Evolutionary conservation across 2,888 invertebrate genomes (phyloP).

Genomic region (Thysanoteuthis rhombus): DNA sequence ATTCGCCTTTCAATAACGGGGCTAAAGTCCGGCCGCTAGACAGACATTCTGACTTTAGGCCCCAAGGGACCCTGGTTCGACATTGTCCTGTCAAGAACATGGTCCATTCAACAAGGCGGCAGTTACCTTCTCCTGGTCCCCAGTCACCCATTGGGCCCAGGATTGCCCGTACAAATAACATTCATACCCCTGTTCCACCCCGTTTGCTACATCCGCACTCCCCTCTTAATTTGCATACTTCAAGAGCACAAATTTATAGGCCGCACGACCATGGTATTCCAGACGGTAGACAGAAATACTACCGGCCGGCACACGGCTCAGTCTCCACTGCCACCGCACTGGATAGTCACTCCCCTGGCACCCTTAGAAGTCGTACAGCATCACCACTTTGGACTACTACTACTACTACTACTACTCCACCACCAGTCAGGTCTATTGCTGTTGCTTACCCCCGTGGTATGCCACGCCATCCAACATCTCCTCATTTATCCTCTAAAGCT

Average conservation of each 20-base stretch:
- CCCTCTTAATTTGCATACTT: slow-evolving; percentile 29
- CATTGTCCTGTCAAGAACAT: slow-evolving; percentile 18
- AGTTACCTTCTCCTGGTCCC: slow-evolving; percentile 28
- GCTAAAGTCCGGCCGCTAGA: neutral
- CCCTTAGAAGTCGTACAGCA: slow-evolving; percentile 26
- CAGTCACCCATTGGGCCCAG: slow-evolving; percentile 21
- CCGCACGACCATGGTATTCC: neutral
- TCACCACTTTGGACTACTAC: slow-evolving; percentile 24
- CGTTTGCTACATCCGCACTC: slow-evolving; percentile 28
- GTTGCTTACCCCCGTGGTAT: neutral
- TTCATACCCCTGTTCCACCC: slow-evolving; percentile 29
- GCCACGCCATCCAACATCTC: neutral
- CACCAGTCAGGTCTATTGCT: slow-evolving; percentile 25
- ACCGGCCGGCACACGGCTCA: neutral
- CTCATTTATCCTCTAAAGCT: neutral
- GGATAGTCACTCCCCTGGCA: slow-evolving; percentile 26
- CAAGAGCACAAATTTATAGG: slow-evolving; percentile 30
- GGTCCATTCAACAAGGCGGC: slow-evolving; percentile 17
- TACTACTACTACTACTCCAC: slow-evolving; percentile 22
- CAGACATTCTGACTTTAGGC: slow-evolving; percentile 18
- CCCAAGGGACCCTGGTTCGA: slow-evolving; percentile 15
- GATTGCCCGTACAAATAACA: slow-evolving; percentile 20
- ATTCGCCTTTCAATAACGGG: slow-evolving; percentile 19
- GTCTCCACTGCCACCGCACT: neutral
- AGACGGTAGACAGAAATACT: neutral